Evolutionary conservation across 2,113 vertebrate genomes (phyloP), one percentile per base, ranked within the genome.

Genomic region (Xyliphius kryptos): DNA sequence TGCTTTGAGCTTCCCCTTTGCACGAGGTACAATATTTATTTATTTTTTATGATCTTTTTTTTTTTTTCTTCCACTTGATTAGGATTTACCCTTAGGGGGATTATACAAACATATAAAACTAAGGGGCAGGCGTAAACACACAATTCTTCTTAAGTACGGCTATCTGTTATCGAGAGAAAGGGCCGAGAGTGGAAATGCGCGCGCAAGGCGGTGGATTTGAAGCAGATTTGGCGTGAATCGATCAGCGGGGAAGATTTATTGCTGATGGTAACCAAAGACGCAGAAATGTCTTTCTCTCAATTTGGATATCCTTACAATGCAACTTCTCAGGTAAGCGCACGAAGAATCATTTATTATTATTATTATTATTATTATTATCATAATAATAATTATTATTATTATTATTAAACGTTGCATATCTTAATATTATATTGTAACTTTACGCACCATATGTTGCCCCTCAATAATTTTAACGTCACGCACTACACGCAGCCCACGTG

Each of bases 261-360:
- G 84, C 87, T 86, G 85, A 89, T 91, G 89, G 83, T 88, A 80
- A 88, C 88, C 88, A 90, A 90, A 87, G 87, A 86, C 86, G 89
- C 86, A 78, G 88, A 84, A 70, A 98, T 97, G 95, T 95, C 94
- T 83, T 98, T 98, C 89, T 89, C 94, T 61, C 94, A 95, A 83
- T 97, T 97, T 80, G 94, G 95, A 89, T 97, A 96, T 76, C 93
- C 95, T 21, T 97, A 97, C 77, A 89, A 89, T 87, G 84, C 91
- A 81, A 86, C 92, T 82, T 92, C 94, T 71, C 94, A 98, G 94
- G 95, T 98, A 94, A 97, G 93, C 44, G n/a, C n/a, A n/a, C n/a
- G n/a, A n/a, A n/a, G n/a, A n/a, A n/a, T n/a, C n/a, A n/a, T n/a
- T n/a, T n/a, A n/a, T n/a, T n/a, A 56, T 2, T 11, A 1, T 69